These are phyloP conservation scores for Pangasius mekongensis DNA, from an alignment of 2,797 vertebrate genomes.

Conservation along the genomic window DNA sequence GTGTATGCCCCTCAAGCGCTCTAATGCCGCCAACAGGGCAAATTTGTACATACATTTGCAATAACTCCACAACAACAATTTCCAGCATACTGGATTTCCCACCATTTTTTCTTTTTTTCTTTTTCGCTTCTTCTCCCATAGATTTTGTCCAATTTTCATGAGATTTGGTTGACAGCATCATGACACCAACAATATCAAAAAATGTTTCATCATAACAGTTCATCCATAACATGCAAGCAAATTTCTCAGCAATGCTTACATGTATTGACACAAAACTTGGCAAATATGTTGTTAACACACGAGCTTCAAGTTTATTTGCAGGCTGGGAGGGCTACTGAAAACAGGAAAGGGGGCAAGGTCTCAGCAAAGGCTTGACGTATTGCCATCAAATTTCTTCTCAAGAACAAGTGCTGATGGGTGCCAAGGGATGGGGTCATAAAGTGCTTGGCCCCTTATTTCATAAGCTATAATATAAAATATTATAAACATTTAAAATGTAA, in stretches of 20 bases:
- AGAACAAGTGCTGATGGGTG: background rate
- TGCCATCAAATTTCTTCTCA: background rate
- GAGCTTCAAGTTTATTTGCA: background rate
- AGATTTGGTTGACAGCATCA: background rate
- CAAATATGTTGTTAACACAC: background rate
- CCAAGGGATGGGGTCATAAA: background rate
- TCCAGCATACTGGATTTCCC: background rate
- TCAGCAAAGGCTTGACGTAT: background rate
- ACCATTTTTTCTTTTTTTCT: background rate
- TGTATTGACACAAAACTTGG: background rate
- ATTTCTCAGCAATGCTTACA: background rate
- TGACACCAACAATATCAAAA: background rate
- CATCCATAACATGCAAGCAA: background rate
- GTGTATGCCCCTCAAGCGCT: background rate
- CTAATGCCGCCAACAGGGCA: background rate
- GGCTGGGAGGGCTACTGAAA: background rate
- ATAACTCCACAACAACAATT: background rate
- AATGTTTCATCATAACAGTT: background rate
- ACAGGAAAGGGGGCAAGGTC: background rate
- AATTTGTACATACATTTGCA: background rate
- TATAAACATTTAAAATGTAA: background rate
- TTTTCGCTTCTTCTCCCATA: background rate
- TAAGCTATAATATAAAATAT: background rate
- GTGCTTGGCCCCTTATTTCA: background rate
- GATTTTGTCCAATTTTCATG: background rate